Conservation (phyloP, 2,113 vertebrate genomes). For the Pungitius pungitius region DNA sequence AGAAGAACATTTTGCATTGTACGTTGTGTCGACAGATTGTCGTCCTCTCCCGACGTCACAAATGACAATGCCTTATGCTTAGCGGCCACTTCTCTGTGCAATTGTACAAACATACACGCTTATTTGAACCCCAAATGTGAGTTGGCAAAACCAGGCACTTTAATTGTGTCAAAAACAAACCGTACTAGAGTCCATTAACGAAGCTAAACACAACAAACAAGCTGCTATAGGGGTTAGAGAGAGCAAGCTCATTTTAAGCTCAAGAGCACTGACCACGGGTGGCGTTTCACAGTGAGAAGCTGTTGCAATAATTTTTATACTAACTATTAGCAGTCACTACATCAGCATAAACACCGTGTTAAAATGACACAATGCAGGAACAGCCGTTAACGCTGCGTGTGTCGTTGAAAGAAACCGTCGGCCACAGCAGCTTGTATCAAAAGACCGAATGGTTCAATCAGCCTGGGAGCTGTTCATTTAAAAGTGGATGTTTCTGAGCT, state of each 20-base stretch:
- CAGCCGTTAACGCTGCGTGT: neutral
- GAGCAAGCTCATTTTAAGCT: neutral
- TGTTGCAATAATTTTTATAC: neutral
- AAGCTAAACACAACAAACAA: too few species aligned
- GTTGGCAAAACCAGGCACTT: neutral
- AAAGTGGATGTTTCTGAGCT: slow-evolving; percentile 12
- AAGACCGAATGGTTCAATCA: slow-evolving; percentile 16
- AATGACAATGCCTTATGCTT: too few species aligned
- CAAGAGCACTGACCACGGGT: too few species aligned
- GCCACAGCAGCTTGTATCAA: neutral
- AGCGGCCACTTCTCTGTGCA: too few species aligned
- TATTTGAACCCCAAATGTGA: too few species aligned
- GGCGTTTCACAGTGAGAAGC: neutral
- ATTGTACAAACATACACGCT: too few species aligned
- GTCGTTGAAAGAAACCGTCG: slow-evolving; percentile 4
- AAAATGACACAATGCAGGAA: neutral
- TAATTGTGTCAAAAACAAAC: neutral
- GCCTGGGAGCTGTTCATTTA: neutral
- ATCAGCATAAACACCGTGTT: neutral
- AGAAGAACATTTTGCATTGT: too few species aligned
- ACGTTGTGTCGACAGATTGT: neutral
- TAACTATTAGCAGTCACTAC: too few species aligned
- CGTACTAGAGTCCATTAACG: too few species aligned
- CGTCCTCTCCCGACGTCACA: too few species aligned
- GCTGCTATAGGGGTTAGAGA: neutral